phyloP scores from a whole-genome alignment of 1,140 invertebrate genomes.

The Anastrepha obliqua region DNA sequence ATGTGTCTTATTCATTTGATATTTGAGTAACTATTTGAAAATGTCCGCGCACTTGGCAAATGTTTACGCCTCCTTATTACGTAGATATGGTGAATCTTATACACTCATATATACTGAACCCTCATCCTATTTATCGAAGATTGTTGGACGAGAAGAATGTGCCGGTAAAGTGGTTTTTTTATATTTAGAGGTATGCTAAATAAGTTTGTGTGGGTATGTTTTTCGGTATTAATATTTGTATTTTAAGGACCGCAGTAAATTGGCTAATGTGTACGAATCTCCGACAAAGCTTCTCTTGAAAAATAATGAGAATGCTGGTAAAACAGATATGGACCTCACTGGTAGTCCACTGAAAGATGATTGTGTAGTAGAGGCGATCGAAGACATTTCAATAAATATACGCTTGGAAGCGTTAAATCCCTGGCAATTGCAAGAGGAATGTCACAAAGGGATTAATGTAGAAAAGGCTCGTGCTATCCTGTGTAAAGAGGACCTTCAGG shows the following conservation, averaged over 20 bases:
- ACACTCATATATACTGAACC: slow-evolving; percentile 65
- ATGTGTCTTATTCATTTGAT: not conserved
- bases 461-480: slow-evolving; percentile 65
- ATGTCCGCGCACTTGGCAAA: slow-evolving; percentile 20
- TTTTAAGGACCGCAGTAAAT: slow-evolving; percentile 54
- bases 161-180: slow-evolving; percentile 65
- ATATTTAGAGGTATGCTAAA: slow-evolving; percentile 65
- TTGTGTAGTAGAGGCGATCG: slow-evolving; percentile 66
- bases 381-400: slow-evolving; percentile 64
- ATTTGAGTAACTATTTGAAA: not conserved
- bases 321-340: slow-evolving; percentile 64
- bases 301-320: not conserved
- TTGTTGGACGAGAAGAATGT: slow-evolving; percentile 61
- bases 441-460: slow-evolving; percentile 61
- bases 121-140: slow-evolving; percentile 63
- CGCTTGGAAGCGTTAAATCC: slow-evolving; percentile 61
- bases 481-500: slow-evolving; percentile 63
- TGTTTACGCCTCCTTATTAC: slow-evolving; percentile 61
- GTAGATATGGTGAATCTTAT: slow-evolving; percentile 64
- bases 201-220: not conserved
- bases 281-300: slow-evolving; percentile 60
- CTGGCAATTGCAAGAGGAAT: slow-evolving; percentile 69
- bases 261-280: slow-evolving; percentile 52
- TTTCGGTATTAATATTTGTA: not conserved
- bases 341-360: slow-evolving; percentile 72